These are phyloP conservation scores for Phrynocephalus forsythii DNA, from an alignment of 2,797 vertebrate species.

Conservation along the genomic window DNA sequence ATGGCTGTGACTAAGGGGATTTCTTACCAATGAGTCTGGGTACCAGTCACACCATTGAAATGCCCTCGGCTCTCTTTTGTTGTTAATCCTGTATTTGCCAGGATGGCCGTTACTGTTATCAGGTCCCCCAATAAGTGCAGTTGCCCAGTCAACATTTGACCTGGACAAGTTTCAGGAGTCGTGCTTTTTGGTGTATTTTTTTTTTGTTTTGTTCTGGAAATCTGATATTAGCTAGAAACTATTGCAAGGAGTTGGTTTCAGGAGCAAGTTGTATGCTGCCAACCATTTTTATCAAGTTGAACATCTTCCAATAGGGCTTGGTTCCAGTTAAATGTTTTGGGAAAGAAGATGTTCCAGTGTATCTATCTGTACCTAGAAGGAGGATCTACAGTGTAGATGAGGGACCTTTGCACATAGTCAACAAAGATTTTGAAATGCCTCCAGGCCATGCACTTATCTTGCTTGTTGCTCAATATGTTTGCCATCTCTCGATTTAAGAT, in stretches of 20 bases:
- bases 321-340: constrained; percentile 59
- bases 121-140: constrained; percentile 23
- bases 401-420: constrained; percentile 56
- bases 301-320: constrained; percentile 47
- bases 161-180: neutral
- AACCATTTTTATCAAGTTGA: constrained; percentile 50
- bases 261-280: constrained; percentile 22
- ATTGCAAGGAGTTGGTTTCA: neutral
- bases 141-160: neutral
- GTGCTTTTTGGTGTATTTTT: no score
- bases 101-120: constrained; percentile 41
- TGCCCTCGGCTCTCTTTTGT: constrained; percentile 26
- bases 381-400: constrained; percentile 54
- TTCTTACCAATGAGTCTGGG: no score
- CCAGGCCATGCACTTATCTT: constrained; percentile 63
- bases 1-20: neutral
- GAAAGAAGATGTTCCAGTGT: constrained; percentile 45
- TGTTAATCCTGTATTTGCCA: constrained; percentile 36
- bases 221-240: neutral
- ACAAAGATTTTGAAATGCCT: constrained; percentile 68
- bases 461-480: constrained; percentile 62
- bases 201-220: neutral
- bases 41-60: constrained; percentile 34
- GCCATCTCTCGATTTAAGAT: constrained; percentile 53
- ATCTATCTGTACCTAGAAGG: constrained; percentile 46